Percentiles rank a stretch among this genome's conserved stretches.
Evolutionary conservation across 1,140 invertebrate genomes (phyloP).

Genomic region (Trichonephila clavata): DNA sequence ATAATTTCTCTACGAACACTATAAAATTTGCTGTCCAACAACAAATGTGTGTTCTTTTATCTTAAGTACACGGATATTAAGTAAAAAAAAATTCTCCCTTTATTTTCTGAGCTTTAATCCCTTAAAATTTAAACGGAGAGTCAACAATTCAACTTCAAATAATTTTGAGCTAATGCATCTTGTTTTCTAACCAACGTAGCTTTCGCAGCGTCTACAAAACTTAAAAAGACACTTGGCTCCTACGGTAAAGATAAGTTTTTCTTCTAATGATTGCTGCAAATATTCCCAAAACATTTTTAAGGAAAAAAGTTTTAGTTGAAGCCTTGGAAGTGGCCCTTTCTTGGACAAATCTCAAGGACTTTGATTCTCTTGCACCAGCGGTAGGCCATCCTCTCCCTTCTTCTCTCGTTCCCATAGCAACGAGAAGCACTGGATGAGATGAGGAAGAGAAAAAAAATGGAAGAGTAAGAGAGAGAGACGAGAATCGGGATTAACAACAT

Average conservation of each 20-base stretch:
- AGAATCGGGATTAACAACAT: slow-evolving; percentile 62
- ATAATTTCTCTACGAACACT: no score
- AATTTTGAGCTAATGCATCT: no score
- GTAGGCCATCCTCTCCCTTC: background rate
- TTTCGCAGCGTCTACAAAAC: background rate
- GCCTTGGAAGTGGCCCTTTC: background rate
- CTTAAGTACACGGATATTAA: no score
- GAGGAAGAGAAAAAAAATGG: background rate
- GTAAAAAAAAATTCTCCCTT: no score
- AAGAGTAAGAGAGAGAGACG: background rate
- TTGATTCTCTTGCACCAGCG: slow-evolving; percentile 24
- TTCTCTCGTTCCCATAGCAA: slow-evolving; percentile 31
- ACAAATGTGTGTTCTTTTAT: no score
- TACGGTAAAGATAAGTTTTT: no score
- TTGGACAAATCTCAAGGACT: background rate
- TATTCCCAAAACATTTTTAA: background rate
- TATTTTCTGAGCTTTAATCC: no score
- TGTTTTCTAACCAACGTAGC: no score
- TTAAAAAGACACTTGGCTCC: background rate
- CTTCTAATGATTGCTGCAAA: background rate
- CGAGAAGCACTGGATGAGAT: slow-evolving; percentile 45
- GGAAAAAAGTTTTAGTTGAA: background rate
- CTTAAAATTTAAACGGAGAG: no score
- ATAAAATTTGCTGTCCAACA: no score
- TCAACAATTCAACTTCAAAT: no score